These are phyloP conservation scores for Arvicanthis niloticus DNA, from an alignment of 2,113 vertebrate species.

Conservation along the genomic window DNA sequence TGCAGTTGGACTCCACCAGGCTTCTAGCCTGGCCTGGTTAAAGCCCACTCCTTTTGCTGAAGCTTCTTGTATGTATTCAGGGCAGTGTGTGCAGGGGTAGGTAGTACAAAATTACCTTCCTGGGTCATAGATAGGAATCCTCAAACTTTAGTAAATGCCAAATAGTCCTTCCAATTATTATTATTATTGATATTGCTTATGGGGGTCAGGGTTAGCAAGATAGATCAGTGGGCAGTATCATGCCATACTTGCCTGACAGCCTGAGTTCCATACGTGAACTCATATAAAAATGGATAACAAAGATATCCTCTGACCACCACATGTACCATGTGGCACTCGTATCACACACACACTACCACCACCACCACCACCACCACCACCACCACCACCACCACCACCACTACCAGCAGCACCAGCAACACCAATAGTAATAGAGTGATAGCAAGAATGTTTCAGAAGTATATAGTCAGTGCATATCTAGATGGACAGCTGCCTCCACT, in stretches of 20 bases:
- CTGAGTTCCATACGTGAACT: no score
- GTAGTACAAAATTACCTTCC: not conserved
- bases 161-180: not conserved
- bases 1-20: not conserved
- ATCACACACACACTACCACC: no score
- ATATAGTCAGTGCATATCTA: not conserved
- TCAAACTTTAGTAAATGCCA: slow-evolving; percentile 2
- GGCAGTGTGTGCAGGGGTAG: not conserved
- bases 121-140: not conserved
- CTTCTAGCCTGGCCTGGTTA: not conserved
- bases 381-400: not conserved
- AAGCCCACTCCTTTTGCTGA: not conserved
- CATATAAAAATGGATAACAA: not conserved
- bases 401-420: not conserved
- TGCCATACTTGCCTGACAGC: not conserved
- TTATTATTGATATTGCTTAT: not conserved
- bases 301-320: not conserved
- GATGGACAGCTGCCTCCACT: not conserved
- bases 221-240: no score
- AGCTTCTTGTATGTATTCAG: not conserved
- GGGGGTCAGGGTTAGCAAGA: not conserved
- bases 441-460: not conserved
- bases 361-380: not conserved
- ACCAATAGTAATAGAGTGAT: no score
- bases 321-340: not conserved